Conservation (phyloP, 2,888 invertebrate genomes). For the Pterostichus niger region DNA sequence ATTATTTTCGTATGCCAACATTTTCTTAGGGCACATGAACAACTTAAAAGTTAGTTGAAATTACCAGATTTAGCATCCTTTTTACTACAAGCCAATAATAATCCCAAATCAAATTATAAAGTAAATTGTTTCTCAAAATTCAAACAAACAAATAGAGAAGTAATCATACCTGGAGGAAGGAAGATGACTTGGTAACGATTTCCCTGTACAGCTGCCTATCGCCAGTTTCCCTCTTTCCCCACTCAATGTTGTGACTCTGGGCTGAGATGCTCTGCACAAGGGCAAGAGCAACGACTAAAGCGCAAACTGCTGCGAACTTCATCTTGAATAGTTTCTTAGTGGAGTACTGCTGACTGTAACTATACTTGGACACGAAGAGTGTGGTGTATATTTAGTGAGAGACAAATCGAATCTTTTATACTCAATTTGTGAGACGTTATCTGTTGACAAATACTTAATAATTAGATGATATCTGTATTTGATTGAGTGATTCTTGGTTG, state of each 20-base stretch:
- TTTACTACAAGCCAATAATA: not conserved
- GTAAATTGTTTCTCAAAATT: not conserved
- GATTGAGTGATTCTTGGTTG: not conserved
- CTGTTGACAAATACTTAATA: not conserved
- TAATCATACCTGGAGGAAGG: conserved; percentile 71
- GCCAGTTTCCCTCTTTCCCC: conserved; percentile 69
- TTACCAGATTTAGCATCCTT: not conserved
- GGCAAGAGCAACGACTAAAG: not conserved
- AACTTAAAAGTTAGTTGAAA: not conserved
- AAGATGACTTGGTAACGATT: conserved; percentile 71
- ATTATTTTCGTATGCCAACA: no score
- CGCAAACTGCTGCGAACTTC: conserved; percentile 67
- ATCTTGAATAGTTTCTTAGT: conserved; percentile 40
- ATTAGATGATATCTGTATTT: not conserved
- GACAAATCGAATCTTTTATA: not conserved
- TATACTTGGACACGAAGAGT: not conserved
- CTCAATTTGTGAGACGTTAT: not conserved
- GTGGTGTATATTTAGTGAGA: not conserved
- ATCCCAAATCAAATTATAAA: not conserved
- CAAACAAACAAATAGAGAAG: no score
- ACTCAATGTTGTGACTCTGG: conserved; percentile 70
- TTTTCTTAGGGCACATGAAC: not conserved
- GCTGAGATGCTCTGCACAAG: conserved; percentile 35
- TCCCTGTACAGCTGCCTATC: conserved; percentile 70
- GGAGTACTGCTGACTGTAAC: not conserved